A percentile compares a stretch with the other conserved stretches of the same genome.
Evolutionary conservation across 2,888 invertebrate genomes (phyloP).

Genomic region (Ophioninae sp.): DNA sequence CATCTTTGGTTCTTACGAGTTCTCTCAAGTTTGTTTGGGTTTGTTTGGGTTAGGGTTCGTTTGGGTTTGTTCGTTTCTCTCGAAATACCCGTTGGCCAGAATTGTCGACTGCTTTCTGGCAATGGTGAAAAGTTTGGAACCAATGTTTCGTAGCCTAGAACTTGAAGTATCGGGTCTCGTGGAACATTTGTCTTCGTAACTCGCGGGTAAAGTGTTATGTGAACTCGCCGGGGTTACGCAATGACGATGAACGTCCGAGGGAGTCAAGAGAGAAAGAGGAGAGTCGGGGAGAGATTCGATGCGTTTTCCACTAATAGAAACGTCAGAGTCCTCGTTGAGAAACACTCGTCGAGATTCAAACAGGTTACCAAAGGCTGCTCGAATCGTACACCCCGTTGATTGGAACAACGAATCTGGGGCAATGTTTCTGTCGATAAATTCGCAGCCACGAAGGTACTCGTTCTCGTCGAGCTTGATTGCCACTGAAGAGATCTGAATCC

Average conservation of each 20-base stretch:
- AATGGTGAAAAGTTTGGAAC: neutral
- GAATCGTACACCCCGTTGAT: neutral
- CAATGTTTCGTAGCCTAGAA: conserved; percentile 2
- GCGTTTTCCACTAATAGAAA: conserved; percentile 59
- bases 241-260: conserved; percentile 45
- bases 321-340: conserved; percentile 29
- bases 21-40: too few species aligned
- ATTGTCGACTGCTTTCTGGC: neutral
- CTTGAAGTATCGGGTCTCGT: conserved; percentile 33
- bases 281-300: conserved; percentile 16
- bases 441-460: neutral
- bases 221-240: conserved; percentile 56
- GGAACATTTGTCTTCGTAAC: conserved; percentile 61
- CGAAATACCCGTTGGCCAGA: neutral
- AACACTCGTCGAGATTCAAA: conserved; percentile 22
- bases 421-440: conserved; percentile 13
- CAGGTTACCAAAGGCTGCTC: conserved; percentile 15
- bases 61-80: neutral
- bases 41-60: neutral
- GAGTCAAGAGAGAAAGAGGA: neutral
- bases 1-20: too few species aligned
- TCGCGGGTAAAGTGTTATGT: conserved; percentile 54
- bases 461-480: neutral
- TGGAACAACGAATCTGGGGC: neutral
- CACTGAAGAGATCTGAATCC: neutral